Base-by-base conservation (phyloP, 2,888 invertebrate species). In the Neria commutata region DNA sequence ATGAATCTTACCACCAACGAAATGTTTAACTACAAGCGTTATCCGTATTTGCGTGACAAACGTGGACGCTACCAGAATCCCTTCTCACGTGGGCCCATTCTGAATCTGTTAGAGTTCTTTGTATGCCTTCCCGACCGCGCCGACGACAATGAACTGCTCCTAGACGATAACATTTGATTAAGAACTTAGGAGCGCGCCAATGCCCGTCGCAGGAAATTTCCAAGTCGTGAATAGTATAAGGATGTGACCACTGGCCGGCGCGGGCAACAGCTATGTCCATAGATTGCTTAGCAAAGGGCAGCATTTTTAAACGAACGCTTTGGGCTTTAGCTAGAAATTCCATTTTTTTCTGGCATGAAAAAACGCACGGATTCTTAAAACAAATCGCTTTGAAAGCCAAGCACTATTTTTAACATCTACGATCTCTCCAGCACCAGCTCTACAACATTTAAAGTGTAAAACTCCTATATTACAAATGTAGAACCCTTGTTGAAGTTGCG, bases 1-100 rank as follows among this genome's bases (percentile, higher is more conserved):
- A 92, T 93, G 91, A 96, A 96, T 83, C 83, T 95, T 60, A 95
- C 96, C 6, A 95, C 95, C 47, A 96, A 95, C 80, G 95, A 96
- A 83, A 93, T 94, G 91, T 92, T 95, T 78, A 95, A 95, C 83
- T 92, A 92, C 80, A 94, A 94, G 77, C 86, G 95, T 53, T 95
- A 95, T 80, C 91, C 93, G 0, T 95, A 96, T 79, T 81, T 96
- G 63, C 85, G 94, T 55, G 95, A 95, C 79, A 93, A 92, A 75
- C 86, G 91, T 60, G 95, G 95, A 2, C 87, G 91, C 63, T 95
- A 94, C 79, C 89, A 91, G 76, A 96, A 95, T 83, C 95, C 95
- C 0, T 96, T 94, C 78, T 92, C 94, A n/a, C 85, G 94, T 61
- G 95, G 95, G 0, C 90, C 93, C 0, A 85, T 92, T 54, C 85